Evolutionary conservation across 1,140 invertebrate genomes (phyloP).

Genomic region (Trichomalopsis sarcophagae): DNA sequence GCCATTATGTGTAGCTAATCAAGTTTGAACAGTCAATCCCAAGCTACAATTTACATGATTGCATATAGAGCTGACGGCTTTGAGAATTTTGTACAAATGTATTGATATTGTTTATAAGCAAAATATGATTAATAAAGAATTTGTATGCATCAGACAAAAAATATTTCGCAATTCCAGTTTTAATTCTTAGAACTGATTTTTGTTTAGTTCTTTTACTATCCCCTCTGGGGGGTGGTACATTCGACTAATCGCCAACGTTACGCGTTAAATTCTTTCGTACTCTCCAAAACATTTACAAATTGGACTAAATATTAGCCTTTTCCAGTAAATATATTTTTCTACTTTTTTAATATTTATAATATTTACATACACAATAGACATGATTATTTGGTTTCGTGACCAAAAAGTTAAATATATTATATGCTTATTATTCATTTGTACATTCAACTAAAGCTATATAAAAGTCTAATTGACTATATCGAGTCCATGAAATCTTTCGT

Average conservation of each 20-base stretch:
- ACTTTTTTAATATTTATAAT: conserved; percentile 37
- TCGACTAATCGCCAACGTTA: too few relatives aligned
- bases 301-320: conserved; percentile 18
- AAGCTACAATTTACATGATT: too few relatives aligned
- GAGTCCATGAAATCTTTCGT: conserved; percentile 2
- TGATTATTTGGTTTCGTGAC: not conserved
- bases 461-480: conserved; percentile 13
- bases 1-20: not conserved
- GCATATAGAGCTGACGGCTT: too few relatives aligned
- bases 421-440: conserved; percentile 6
- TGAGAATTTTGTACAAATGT: too few relatives aligned
- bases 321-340: not conserved
- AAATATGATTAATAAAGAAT: too few relatives aligned
- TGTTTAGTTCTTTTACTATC: too few relatives aligned
- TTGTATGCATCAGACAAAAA: too few relatives aligned
- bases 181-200: too few relatives aligned
- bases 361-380: conserved; percentile 38
- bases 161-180: too few relatives aligned
- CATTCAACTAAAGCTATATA: conserved; percentile 20
- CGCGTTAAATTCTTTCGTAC: not conserved
- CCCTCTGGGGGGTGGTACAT: too few relatives aligned
- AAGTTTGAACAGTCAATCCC: not conserved
- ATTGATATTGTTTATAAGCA: too few relatives aligned
- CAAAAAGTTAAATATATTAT: conserved; percentile 12
- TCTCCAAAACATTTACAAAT: not conserved